These are phyloP conservation scores for Apodemia hepburni DNA, from an alignment of 2,888 invertebrate genomes.

Conservation along the genomic window DNA sequence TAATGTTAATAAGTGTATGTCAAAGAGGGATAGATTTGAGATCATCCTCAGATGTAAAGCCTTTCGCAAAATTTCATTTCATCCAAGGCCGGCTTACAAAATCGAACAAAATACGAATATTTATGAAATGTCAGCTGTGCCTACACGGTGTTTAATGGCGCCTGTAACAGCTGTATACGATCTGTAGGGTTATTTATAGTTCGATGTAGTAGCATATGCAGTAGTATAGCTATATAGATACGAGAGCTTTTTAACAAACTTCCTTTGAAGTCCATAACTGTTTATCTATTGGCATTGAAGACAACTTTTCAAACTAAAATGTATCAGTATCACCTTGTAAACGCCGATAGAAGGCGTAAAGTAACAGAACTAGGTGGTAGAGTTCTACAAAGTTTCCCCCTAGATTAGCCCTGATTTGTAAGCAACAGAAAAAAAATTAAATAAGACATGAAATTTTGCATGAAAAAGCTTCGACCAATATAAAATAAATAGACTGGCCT, in stretches of 20 bases:
- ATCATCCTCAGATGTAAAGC: constrained; percentile 44
- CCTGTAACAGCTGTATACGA: constrained; percentile 38
- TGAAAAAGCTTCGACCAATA: too few relatives aligned
- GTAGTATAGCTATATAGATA: constrained; percentile 11
- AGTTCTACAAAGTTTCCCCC: too few relatives aligned
- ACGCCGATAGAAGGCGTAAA: too few relatives aligned
- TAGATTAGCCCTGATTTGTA: too few relatives aligned
- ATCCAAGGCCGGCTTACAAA: constrained; percentile 68
- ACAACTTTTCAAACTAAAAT: too few relatives aligned
- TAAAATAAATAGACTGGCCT: too few relatives aligned
- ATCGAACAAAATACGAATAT: constrained; percentile 40
- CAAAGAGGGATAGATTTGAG: constrained; percentile 44
- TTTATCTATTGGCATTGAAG: background rate
- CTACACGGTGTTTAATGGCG: constrained; percentile 40
- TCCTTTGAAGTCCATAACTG: background rate
- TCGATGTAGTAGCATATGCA: constrained; percentile 26
- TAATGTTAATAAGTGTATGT: constrained; percentile 36
- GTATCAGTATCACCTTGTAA: too few relatives aligned
- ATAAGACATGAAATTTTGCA: too few relatives aligned
- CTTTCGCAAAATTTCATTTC: constrained; percentile 54
- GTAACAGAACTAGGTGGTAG: too few relatives aligned
- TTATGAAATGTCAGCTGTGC: constrained; percentile 55
- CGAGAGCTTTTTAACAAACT: constrained; percentile 7
- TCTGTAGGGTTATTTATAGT: constrained; percentile 42
- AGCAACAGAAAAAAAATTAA: too few relatives aligned